These are phyloP conservation scores for Stylophora pistillata DNA, from an alignment of 64 coral and sea anemone genomes.

Conservation along the genomic window DNA sequence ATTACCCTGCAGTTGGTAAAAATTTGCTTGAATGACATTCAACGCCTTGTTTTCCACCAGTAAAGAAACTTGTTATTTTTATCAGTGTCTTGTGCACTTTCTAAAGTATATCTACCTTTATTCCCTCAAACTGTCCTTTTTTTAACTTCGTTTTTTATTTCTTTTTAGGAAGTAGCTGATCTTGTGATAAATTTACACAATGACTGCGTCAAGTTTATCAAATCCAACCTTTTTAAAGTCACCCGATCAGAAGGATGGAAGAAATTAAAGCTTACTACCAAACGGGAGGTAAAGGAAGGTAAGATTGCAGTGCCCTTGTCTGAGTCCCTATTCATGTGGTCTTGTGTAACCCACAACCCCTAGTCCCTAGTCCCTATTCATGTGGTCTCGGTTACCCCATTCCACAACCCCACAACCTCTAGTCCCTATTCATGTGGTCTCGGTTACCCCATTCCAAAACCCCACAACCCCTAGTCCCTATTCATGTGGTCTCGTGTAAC, in stretches of 20 bases:
- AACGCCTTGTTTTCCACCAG: no score
- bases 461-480: no score
- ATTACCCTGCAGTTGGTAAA: no score
- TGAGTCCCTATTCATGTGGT: not conserved
- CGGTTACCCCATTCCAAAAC: no score
- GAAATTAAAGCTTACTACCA: constrained; percentile 11
- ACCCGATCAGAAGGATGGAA: constrained; percentile 56
- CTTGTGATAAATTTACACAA: constrained; percentile 38
- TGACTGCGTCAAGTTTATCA: constrained; percentile 61
- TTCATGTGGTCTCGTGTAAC: no score
- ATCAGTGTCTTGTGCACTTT: not conserved
- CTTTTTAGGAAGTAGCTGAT: constrained; percentile 48
- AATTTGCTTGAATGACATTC: no score
- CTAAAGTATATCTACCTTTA: not conserved
- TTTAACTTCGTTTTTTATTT: not conserved
- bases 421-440: no score
- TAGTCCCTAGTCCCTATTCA: no score
- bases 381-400: no score
- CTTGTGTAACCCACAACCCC: no score
- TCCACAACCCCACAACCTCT: no score
- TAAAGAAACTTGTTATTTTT: no score
- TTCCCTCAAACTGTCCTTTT: not conserved
- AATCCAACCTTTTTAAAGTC: constrained; percentile 64
- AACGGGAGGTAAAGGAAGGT: constrained; percentile 53
- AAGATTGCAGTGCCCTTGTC: not conserved